These are phyloP conservation scores for Centroberyx gerrardi DNA, from an alignment of 2,797 vertebrate genomes.

Conservation along the genomic window DNA sequence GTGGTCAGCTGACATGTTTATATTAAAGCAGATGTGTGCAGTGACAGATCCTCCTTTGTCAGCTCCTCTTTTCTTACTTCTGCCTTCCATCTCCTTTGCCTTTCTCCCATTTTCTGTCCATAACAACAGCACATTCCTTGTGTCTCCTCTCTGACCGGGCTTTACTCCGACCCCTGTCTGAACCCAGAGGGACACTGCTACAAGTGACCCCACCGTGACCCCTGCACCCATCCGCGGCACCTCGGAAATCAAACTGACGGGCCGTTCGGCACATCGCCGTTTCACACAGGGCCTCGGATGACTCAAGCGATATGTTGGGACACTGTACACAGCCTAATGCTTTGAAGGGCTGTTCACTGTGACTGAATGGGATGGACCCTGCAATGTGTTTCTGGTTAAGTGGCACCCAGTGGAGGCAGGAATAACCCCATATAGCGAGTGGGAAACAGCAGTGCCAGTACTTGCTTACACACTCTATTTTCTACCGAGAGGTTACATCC, in stretches of 20 bases:
- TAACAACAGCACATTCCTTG: constrained; percentile 4
- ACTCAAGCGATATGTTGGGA: background rate
- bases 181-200: constrained; percentile 27
- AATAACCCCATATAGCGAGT: background rate
- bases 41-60: background rate
- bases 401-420: background rate
- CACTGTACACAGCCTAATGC: background rate
- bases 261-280: background rate
- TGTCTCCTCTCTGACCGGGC: constrained; percentile 10
- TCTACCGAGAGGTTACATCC: background rate
- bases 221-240: background rate
- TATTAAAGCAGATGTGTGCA: background rate
- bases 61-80: background rate
- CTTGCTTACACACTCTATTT: too few species aligned
- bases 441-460: constrained; percentile 3
- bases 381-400: background rate
- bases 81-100: background rate
- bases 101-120: background rate
- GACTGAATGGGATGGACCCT: background rate
- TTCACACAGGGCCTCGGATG: constrained; percentile 1
- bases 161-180: constrained; percentile 26
- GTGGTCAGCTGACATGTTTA: background rate
- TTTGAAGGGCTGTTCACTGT: background rate
- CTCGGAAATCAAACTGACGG: constrained; percentile 26
- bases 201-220: constrained; percentile 17